Base-by-base conservation (phyloP, 2,888 invertebrate genomes). In the Pristionchus entomophagus region DNA sequence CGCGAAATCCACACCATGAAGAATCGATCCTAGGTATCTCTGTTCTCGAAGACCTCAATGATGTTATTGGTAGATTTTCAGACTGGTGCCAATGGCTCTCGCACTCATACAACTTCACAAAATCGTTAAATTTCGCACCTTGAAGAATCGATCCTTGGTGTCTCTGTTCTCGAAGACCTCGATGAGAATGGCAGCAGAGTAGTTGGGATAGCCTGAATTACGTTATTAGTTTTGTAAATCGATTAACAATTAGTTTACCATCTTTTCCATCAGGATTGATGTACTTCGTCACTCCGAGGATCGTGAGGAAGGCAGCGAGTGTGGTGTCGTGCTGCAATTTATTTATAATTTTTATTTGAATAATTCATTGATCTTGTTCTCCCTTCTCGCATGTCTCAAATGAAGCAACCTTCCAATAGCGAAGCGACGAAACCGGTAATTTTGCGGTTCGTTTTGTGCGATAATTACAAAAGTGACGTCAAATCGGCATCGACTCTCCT, bases 281-380 rank as follows among this genome's bases (percentile, higher is more conserved):
- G 32, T 45, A 35, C 14, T 49, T 77, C 73, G 51, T 85, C 26
- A 59, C 85, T 2, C 89, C 88, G 22, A 91, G 87, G 53, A 88
- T 86, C 1, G 90, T 88, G 84, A 91, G 88, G 86, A 88, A 88
- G 53, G 90, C 88, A 84, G 88, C 89, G 78, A 90, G 83, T 1
- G 91, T 90, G 32, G 89, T 90, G 87, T 91, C 91, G 86, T 91
- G 91, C 91, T 91, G 86, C 0, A 82, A 35, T 19, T 35, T 10
- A 10, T 19, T 8, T 32, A 53, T 35, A 17, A 80, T 12, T 51
- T n/a, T n/a, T 45, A 14, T 14, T n/a, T n/a, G n/a, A n/a, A n/a
- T 10, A 45, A 45, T 45, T 45, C 14, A 45, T 10, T 10, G 14
- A 6, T 10, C 8, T 14, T 45, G 45, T 45, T n/a, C n/a, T n/a